Evolutionary conservation across 2,797 vertebrate genomes (phyloP).

Genomic region (Intellagama lesueurii): DNA sequence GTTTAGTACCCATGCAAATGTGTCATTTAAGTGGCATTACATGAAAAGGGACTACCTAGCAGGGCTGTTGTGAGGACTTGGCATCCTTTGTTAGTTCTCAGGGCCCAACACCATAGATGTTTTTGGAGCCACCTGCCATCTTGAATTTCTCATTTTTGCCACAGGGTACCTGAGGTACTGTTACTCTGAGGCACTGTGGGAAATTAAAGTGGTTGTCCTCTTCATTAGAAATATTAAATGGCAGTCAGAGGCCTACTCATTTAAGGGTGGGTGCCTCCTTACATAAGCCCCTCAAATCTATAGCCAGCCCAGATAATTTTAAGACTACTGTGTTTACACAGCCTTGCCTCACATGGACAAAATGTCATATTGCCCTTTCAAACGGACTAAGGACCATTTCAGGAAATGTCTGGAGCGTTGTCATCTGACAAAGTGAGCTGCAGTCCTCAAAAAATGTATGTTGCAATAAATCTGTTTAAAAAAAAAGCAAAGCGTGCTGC

Average conservation of each 20-base stretch:
- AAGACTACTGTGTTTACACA: neutral
- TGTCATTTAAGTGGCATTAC: neutral
- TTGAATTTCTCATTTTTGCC: neutral
- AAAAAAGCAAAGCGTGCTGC: no score
- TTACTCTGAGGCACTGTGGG: neutral
- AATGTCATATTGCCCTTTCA: no score
- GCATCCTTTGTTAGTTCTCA: neutral
- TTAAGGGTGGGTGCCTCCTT: neutral
- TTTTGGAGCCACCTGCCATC: neutral
- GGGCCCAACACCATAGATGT: neutral
- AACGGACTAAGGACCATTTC: neutral
- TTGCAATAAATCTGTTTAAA: neutral
- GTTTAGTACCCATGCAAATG: neutral
- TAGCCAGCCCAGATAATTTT: no score
- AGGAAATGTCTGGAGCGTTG: neutral
- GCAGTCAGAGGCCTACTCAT: neutral
- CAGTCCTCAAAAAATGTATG: neutral
- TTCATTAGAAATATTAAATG: neutral
- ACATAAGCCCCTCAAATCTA: neutral
- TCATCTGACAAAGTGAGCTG: neutral
- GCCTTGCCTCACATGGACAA: neutral
- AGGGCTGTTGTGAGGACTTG: neutral
- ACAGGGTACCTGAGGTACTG: neutral
- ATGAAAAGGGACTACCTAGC: neutral
- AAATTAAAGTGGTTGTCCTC: neutral